Conservation (phyloP, 2,113 vertebrate species). For the Ophthalmolycus amberensis region DNA sequence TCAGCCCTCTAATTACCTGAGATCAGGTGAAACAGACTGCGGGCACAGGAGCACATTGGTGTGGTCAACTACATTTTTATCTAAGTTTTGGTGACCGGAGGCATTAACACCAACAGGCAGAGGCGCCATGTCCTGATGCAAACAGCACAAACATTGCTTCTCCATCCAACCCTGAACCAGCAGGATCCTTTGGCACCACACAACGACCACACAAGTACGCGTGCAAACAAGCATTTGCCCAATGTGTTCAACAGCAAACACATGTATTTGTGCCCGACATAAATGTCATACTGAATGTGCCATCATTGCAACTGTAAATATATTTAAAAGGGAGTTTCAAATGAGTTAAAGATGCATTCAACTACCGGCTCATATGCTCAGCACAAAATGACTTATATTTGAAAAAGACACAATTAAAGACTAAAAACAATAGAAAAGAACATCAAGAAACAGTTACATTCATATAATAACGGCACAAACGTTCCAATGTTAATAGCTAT, state of each 20-base stretch:
- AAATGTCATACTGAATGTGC: background rate
- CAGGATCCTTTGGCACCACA: slow-evolving; percentile 1
- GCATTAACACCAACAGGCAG: background rate
- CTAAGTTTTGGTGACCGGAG: background rate
- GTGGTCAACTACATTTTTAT: background rate
- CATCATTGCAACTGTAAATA: background rate
- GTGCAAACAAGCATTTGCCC: background rate
- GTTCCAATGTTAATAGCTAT: background rate
- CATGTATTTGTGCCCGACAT: background rate
- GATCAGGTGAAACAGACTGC: background rate
- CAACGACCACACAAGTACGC: background rate
- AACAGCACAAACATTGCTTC: slow-evolving; percentile 5
- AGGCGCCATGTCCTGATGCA: background rate
- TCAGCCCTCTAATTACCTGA: background rate
- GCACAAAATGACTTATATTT: background rate
- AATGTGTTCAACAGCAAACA: background rate
- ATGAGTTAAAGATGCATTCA: background rate
- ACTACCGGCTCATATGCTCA: background rate
- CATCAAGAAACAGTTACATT: background rate
- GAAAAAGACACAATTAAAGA: background rate
- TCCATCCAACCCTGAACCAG: slow-evolving; percentile 3
- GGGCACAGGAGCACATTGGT: background rate
- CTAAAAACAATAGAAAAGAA: background rate
- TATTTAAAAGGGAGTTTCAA: background rate
- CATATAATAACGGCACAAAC: background rate